Percentiles rank a stretch among this genome's conserved stretches.
phyloP scores from a whole-genome alignment of 2,113 vertebrate species.

The Herpetotheres cachinnans region DNA sequence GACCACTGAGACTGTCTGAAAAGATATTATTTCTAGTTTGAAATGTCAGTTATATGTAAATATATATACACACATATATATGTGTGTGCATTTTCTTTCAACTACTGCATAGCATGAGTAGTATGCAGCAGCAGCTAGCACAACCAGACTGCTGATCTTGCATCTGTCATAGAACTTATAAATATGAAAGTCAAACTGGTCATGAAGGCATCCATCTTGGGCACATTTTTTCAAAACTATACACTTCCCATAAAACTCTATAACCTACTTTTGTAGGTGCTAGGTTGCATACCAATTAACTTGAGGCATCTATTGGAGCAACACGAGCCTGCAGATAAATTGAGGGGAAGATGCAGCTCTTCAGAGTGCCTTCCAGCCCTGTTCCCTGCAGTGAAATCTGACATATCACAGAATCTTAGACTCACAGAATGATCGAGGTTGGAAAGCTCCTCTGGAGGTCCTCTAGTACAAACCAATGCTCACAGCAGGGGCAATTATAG shows the following conservation, averaged over 20 bases:
- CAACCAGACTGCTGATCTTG: not conserved
- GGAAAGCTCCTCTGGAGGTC: not conserved
- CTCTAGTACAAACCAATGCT: not conserved
- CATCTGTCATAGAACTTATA: not conserved
- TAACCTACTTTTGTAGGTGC: not conserved
- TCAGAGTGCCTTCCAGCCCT: not conserved
- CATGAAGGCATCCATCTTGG: not conserved
- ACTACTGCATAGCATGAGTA: not conserved
- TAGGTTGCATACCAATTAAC: not conserved
- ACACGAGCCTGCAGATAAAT: not conserved
- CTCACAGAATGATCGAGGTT: not conserved
- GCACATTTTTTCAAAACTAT: not conserved
- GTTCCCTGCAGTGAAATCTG: not conserved
- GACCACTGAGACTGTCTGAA: not conserved
- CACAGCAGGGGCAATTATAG: not conserved
- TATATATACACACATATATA: not conserved
- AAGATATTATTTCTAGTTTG: not conserved
- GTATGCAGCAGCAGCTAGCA: not conserved
- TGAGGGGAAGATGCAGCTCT: not conserved
- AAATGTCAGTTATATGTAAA: not conserved
- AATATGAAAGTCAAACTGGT: not conserved
- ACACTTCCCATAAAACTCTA: not conserved
- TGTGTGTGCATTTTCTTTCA: not conserved
- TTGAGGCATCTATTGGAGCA: not conserved
- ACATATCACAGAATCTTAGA: not conserved